Conservation (phyloP, 2,797 vertebrate species). For the Pipistrellus pipistrellus region DNA sequence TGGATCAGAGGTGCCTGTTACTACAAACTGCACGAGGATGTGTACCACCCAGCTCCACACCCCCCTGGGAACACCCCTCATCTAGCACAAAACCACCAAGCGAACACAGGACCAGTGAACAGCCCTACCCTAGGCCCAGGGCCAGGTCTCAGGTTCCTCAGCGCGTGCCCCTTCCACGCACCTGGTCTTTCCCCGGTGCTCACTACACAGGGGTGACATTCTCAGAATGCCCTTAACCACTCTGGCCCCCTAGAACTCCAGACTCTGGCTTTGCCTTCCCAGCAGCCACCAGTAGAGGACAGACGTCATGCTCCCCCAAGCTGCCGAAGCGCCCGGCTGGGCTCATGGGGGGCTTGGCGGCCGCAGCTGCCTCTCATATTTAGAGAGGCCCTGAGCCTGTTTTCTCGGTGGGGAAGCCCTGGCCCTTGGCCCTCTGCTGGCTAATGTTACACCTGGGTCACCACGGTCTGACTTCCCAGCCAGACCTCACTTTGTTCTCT, state of each 20-base stretch:
- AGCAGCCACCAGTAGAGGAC: neutral
- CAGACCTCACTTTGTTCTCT: constrained; percentile 71
- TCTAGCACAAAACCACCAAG: neutral
- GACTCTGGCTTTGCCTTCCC: neutral
- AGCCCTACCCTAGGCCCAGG: neutral
- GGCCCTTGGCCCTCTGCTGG: neutral
- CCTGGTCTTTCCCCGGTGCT: neutral
- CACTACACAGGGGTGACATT: neutral
- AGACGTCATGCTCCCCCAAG: neutral
- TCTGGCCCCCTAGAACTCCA: neutral
- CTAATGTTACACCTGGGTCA: constrained; percentile 61
- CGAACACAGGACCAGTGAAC: neutral
- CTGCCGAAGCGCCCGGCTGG: fast-evolving
- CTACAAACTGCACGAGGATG: neutral
- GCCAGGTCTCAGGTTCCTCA: neutral
- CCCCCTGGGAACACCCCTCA: neutral
- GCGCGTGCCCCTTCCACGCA: neutral
- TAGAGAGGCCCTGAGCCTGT: neutral
- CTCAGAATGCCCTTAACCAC: neutral
- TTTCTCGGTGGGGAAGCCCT: neutral
- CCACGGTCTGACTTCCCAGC: constrained; percentile 12
- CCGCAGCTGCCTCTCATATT: neutral
- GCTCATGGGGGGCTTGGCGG: neutral
- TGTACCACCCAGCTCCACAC: neutral
- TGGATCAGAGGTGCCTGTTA: constrained; percentile 33